phyloP scores from a whole-genome alignment of 2,113 vertebrate genomes.

The Aptenodytes forsteri region DNA sequence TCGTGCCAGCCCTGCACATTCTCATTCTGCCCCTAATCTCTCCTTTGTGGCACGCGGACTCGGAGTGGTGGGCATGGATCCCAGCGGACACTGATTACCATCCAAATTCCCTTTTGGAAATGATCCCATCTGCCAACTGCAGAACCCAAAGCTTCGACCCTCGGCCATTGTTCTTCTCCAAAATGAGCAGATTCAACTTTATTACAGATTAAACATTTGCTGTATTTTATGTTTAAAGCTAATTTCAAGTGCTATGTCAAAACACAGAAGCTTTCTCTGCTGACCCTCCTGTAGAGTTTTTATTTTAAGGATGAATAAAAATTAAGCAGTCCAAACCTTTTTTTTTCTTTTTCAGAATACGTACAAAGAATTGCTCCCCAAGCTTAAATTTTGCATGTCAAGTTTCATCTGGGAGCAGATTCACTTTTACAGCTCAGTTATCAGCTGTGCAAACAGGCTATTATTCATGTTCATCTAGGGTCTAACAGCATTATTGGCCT shows the following conservation, averaged over 20 bases:
- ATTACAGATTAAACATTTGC: conserved; percentile 43
- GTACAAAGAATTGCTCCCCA: conserved; percentile 15
- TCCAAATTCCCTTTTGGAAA: conserved; percentile 66
- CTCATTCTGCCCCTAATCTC: conserved; percentile 69
- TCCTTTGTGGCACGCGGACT: conserved; percentile 53
- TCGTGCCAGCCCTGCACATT: conserved; percentile 63
- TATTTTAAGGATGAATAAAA: conserved; percentile 33
- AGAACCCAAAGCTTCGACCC: conserved; percentile 39
- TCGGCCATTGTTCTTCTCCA: conserved; percentile 48
- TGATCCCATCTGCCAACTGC: conserved; percentile 59
- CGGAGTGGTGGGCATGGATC: conserved; percentile 50
- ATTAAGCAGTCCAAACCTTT: not conserved
- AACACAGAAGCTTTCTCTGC: conserved; percentile 29
- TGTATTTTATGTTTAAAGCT: conserved; percentile 23
- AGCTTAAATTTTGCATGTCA: conserved; percentile 53
- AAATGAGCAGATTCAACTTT: conserved; percentile 58
- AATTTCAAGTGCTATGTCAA: conserved; percentile 24
- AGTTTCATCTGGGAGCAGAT: conserved; percentile 63
- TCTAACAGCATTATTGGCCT: conserved; percentile 54
- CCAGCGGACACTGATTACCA: conserved; percentile 61
- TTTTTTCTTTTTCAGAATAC: not conserved
- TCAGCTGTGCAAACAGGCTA: conserved; percentile 63
- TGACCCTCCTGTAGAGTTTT: not conserved
- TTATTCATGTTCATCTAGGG: conserved; percentile 61
- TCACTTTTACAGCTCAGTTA: conserved; percentile 54